phyloP scores from a whole-genome alignment of 2,888 invertebrate genomes.

The Aspidapion aeneum region DNA sequence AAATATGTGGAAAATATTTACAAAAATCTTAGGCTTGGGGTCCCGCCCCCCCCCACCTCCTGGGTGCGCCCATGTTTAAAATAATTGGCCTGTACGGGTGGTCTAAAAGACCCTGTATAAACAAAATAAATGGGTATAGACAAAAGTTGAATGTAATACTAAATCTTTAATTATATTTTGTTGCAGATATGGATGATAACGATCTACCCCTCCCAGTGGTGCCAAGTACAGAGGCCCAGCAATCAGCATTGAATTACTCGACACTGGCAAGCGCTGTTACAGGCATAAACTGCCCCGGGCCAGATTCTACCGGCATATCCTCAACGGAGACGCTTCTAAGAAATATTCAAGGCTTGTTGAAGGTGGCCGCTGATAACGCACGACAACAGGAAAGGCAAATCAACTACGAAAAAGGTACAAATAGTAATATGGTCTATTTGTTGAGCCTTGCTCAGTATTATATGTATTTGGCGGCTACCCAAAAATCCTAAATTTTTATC shows the following conservation, averaged over 20 bases:
- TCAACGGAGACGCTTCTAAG: conserved; percentile 92
- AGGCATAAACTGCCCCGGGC: conserved; percentile 51
- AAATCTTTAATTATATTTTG: conserved; percentile 25
- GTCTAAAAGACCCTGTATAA: too few species aligned
- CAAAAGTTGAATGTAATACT: too few species aligned
- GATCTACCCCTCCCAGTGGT: conserved; percentile 61
- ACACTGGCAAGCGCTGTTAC: conserved; percentile 65
- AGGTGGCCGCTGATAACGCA: conserved; percentile 97
- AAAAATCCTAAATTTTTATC: conserved; percentile 46
- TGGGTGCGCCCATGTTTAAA: background rate
- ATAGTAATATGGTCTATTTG: conserved; percentile 51
- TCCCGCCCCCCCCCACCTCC: background rate
- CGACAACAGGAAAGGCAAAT: conserved; percentile 94
- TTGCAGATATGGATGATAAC: conserved; percentile 72
- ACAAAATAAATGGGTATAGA: too few species aligned
- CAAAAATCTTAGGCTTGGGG: too few species aligned
- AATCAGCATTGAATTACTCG: conserved; percentile 82
- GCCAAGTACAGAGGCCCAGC: conserved; percentile 53
- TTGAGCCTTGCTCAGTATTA: conserved; percentile 49
- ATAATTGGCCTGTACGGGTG: background rate
- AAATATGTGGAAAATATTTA: too few species aligned
- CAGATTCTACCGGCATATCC: conserved; percentile 60
- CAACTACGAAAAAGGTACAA: conserved; percentile 93
- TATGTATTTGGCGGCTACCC: conserved; percentile 49
- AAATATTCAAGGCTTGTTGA: conserved; percentile 93